Evolutionary conservation across 2,888 invertebrate genomes (phyloP).

Genomic region (Synanthedon vespiformis): DNA sequence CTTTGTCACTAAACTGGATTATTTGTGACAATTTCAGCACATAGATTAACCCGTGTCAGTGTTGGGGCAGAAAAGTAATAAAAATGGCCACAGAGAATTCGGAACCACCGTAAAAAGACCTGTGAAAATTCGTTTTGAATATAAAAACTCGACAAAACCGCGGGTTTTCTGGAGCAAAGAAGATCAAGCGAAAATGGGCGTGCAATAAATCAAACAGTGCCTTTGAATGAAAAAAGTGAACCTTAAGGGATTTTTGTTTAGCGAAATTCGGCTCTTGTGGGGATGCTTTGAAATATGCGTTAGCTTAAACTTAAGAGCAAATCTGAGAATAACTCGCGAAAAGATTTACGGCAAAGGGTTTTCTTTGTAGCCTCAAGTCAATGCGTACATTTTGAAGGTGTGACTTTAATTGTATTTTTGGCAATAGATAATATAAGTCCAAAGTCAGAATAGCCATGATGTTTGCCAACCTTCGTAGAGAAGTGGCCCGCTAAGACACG

Average conservation of each 20-base stretch:
- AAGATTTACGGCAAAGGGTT: no score
- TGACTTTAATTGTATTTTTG: no score
- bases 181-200: slow-evolving; percentile 5
- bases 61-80: slow-evolving; percentile 6
- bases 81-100: slow-evolving; percentile 2
- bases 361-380: no score
- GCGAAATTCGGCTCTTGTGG: background rate
- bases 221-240: background rate
- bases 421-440: no score
- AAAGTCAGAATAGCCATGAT: no score
- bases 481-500: no score
- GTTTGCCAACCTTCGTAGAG: no score
- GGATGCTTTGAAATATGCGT: background rate
- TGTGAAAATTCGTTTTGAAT: background rate
- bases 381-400: no score
- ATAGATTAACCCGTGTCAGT: slow-evolving; percentile 9
- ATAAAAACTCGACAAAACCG: background rate
- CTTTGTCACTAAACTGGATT: slow-evolving; percentile 9
- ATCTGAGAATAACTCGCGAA: background rate
- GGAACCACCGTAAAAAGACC: background rate
- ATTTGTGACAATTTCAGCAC: slow-evolving; percentile 8
- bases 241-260: background rate
- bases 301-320: background rate
- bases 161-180: slow-evolving; percentile 1
- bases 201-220: slow-evolving; percentile 9